Conservation (phyloP, 2,113 vertebrate species). For the Turnix velox region DNA sequence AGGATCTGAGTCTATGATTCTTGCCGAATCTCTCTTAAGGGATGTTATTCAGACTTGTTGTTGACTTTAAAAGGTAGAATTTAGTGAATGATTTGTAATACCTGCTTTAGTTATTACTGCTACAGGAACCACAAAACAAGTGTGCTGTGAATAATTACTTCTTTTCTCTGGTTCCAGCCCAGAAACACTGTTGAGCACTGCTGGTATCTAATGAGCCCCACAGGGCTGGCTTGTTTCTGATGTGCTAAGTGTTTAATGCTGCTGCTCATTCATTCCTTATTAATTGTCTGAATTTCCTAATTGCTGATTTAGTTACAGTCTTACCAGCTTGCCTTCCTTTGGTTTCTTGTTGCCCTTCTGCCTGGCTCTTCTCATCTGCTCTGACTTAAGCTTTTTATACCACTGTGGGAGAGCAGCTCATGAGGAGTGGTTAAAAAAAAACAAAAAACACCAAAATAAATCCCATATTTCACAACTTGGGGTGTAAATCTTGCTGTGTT, state of each 20-base stretch:
- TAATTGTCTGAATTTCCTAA: constrained; percentile 40
- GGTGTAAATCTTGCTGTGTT: neutral
- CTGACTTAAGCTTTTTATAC: constrained; percentile 4
- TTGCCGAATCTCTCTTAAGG: neutral
- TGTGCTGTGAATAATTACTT: neutral
- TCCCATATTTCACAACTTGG: neutral
- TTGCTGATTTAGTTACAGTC: constrained; percentile 6
- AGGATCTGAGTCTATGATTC: neutral
- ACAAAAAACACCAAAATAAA: neutral
- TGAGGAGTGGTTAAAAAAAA: too few species aligned
- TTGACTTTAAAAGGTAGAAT: neutral
- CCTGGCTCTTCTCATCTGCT: neutral
- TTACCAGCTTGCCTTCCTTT: neutral
- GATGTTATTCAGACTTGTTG: neutral
- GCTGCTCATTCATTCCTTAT: constrained; percentile 21
- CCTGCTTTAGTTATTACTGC: neutral
- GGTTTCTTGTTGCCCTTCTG: neutral
- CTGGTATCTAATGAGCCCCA: neutral
- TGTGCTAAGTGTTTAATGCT: neutral
- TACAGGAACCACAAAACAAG: neutral
- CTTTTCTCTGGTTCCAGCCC: neutral
- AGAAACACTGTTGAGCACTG: neutral
- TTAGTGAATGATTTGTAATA: neutral
- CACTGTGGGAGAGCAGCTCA: neutral
- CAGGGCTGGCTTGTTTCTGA: neutral